Evolutionary conservation across 2,888 invertebrate genomes (phyloP).

Genomic region (Zeuzera pyrina): DNA sequence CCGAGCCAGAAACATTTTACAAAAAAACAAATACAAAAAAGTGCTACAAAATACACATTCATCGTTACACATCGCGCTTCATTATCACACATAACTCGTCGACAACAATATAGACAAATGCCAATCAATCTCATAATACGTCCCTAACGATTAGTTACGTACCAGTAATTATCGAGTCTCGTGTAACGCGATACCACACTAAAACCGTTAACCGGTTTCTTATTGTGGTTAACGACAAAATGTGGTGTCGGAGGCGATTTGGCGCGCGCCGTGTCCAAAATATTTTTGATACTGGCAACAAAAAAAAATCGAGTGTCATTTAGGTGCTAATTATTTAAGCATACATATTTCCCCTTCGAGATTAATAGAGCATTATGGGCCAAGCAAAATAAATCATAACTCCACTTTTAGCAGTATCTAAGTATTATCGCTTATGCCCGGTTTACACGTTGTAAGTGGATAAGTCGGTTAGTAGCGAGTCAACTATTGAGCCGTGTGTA

Average conservation of each 20-base stretch:
- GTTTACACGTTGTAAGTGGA: too few species aligned
- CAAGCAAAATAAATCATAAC: too few species aligned
- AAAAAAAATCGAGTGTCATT: too few species aligned
- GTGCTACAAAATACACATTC: neutral
- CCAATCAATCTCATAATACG: conserved; percentile 58
- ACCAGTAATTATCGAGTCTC: conserved; percentile 42
- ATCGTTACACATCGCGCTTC: conserved; percentile 23
- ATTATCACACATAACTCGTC: conserved; percentile 47
- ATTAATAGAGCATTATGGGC: too few species aligned
- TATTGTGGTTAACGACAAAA: conserved; percentile 54
- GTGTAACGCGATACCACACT: too few species aligned
- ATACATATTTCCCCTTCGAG: too few species aligned
- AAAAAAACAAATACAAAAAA: neutral
- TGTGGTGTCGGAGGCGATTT: conserved; percentile 40
- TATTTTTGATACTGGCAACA: conserved; percentile 3
- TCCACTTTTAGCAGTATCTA: too few species aligned
- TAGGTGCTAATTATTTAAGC: too few species aligned
- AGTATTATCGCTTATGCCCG: too few species aligned
- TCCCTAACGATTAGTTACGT: conserved; percentile 54
- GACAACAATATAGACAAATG: conserved; percentile 34
- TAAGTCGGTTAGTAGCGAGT: too few species aligned
- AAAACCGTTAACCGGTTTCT: conserved; percentile 31
- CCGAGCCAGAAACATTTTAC: too few species aligned
- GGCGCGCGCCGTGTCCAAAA: conserved; percentile 22
- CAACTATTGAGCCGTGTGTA: too few species aligned